phyloP scores from a whole-genome alignment of 2,888 invertebrate genomes.

The Hedya salicella region DNA sequence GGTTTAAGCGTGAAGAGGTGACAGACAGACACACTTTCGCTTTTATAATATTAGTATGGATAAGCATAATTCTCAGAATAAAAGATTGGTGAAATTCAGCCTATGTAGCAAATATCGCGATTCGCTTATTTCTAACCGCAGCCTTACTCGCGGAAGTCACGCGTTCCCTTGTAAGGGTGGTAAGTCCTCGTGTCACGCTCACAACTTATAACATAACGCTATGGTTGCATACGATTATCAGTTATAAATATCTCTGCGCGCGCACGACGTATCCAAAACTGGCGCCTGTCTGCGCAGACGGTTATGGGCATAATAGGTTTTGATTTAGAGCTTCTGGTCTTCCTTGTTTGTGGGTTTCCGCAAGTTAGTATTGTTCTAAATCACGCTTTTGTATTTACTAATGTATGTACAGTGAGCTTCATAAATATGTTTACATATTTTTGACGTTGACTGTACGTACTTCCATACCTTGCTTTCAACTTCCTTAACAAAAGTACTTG shows the following conservation, averaged over 20 bases:
- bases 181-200: constrained; percentile 29
- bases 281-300: constrained; percentile 4
- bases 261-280: constrained; percentile 37
- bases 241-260: constrained; percentile 36
- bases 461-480: no score
- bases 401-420: no score
- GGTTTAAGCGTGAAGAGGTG: no score
- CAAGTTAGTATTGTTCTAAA: not conserved
- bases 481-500: no score
- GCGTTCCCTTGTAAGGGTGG: constrained; percentile 41
- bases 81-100: no score
- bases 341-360: constrained; percentile 2
- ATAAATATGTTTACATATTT: no score
- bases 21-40: no score
- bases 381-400: not conserved
- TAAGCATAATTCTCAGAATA: no score
- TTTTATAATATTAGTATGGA: no score
- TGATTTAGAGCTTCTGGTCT: constrained; percentile 4
- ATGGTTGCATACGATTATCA: constrained; percentile 38
- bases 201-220: constrained; percentile 24
- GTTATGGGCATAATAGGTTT: not conserved
- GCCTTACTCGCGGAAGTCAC: constrained; percentile 33
- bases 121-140: constrained; percentile 15
- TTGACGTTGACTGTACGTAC: no score
- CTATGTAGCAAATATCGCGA: no score